Evolutionary conservation across 2,797 vertebrate genomes (phyloP).

Genomic region (Phyllotis vaccarum): DNA sequence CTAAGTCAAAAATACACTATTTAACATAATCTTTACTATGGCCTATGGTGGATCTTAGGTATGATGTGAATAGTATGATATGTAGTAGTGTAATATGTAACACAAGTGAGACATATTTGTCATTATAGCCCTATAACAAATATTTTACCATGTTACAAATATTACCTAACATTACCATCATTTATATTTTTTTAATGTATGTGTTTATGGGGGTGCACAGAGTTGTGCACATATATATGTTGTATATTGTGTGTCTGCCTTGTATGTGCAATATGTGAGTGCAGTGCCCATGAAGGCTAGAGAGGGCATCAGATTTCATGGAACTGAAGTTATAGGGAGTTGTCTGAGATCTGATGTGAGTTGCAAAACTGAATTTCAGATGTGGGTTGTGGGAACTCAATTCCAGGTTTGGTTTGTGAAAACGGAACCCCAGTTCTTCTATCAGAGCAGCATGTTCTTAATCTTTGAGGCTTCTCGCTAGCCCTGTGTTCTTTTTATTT

Average conservation of each 20-base stretch:
- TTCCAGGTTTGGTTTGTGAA: neutral
- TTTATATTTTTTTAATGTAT: neutral
- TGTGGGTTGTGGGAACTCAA: neutral
- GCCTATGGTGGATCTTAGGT: neutral
- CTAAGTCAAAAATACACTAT: neutral
- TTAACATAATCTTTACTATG: constrained; percentile 8
- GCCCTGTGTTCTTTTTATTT: neutral
- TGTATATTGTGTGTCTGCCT: neutral
- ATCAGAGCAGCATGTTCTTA: neutral
- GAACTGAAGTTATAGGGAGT: neutral
- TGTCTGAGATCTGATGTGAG: neutral
- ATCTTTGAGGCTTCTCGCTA: neutral
- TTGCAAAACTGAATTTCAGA: too few species aligned
- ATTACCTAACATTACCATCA: neutral
- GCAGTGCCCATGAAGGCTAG: too few species aligned
- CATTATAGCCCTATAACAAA: constrained; percentile 27
- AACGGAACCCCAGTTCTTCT: neutral
- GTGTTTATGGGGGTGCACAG: neutral
- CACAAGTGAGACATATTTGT: neutral
- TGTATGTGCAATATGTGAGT: neutral
- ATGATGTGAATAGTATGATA: neutral
- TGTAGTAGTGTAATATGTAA: neutral
- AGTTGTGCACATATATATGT: neutral
- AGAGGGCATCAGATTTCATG: neutral
- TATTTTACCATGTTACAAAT: neutral